Conservation (phyloP, 1,140 invertebrate species). For the Anadara kagoshimensis region DNA sequence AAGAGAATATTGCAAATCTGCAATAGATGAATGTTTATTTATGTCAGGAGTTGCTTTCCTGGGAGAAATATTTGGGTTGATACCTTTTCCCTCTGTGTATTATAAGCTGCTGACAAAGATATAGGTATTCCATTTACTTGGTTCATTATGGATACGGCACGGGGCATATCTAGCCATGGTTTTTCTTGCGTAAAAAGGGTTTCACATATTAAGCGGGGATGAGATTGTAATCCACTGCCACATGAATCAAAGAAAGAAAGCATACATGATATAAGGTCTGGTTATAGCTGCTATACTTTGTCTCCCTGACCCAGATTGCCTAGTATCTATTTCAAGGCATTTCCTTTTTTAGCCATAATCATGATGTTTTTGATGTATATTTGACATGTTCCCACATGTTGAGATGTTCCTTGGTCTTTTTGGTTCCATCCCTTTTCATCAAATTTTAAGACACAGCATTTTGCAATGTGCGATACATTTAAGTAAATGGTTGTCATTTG, state of each 20-base stretch:
- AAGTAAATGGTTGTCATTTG: background rate
- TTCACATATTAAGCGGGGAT: slow-evolving; percentile 23
- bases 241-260: slow-evolving; percentile 21
- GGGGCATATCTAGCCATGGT: slow-evolving; percentile 21
- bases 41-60: slow-evolving; percentile 18
- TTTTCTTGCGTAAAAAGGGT: slow-evolving; percentile 20
- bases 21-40: slow-evolving; percentile 1
- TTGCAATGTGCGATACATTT: background rate
- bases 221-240: slow-evolving; percentile 2
- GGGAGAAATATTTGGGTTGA: slow-evolving; percentile 16
- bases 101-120: slow-evolving; percentile 22
- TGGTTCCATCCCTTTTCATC: background rate
- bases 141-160: slow-evolving; percentile 4
- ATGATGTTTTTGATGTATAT: background rate
- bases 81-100: slow-evolving; percentile 18
- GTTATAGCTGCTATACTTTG: background rate
- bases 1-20: slow-evolving; percentile 1
- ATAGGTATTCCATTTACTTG: slow-evolving; percentile 22
- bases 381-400: no score
- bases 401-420: background rate
- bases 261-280: background rate
- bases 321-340: no score
- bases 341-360: background rate
- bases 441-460: background rate
- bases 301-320: background rate